Evolutionary conservation across 2,113 vertebrate species (phyloP).

Genomic region (Circaetus cinerascens): DNA sequence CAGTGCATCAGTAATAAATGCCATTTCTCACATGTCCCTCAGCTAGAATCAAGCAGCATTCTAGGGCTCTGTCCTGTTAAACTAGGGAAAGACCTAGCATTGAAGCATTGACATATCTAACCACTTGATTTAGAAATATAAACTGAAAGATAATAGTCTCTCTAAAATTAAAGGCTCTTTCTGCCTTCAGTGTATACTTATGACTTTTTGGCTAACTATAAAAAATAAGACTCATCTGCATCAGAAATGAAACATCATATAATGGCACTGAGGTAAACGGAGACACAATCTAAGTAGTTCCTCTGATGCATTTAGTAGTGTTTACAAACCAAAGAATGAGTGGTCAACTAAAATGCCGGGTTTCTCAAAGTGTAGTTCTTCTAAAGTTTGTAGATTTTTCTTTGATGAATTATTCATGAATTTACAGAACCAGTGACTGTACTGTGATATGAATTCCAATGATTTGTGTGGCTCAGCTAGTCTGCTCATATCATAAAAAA

Average conservation of each 20-base stretch:
- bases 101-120: not conserved
- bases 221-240: not conserved
- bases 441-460: not conserved
- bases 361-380: not conserved
- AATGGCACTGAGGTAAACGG: not conserved
- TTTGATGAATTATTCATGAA: slow-evolving; percentile 1
- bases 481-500: not conserved
- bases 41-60: not conserved
- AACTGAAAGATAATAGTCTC: not conserved
- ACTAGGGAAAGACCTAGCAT: not conserved
- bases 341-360: not conserved
- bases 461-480: not conserved
- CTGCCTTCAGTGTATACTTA: not conserved
- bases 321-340: not conserved
- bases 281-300: not conserved
- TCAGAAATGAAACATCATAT: not conserved
- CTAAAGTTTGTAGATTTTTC: not conserved
- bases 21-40: not conserved
- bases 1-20: not conserved
- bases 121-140: not conserved
- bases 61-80: not conserved
- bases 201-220: not conserved
- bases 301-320: not conserved
- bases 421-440: not conserved
- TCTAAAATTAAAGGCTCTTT: not conserved